phyloP scores from a whole-genome alignment of 2,113 vertebrate genomes.

The Setophaga coronata region DNA sequence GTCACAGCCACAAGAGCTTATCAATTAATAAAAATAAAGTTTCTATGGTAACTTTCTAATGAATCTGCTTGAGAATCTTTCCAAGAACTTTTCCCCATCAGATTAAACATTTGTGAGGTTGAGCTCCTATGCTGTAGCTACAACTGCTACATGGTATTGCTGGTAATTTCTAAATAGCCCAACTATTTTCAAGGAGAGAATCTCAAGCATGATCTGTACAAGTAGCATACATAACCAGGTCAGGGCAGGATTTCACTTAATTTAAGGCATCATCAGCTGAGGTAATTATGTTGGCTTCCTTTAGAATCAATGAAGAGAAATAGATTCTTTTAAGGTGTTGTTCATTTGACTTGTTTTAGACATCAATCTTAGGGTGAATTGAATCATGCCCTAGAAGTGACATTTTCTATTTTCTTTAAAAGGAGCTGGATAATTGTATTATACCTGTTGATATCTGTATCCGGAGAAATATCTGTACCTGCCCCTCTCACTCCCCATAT shows the following conservation, averaged over 20 bases:
- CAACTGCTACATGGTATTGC: not conserved
- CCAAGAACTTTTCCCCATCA: not conserved
- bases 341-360: not conserved
- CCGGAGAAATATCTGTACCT: not conserved
- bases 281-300: not conserved
- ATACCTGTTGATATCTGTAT: not conserved
- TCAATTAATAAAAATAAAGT: not conserved
- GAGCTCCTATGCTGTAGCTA: not conserved
- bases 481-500: not conserved
- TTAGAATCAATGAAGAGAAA: not conserved
- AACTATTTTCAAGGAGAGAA: not conserved
- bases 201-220: not conserved
- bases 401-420: not conserved
- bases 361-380: not conserved
- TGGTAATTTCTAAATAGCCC: not conserved
- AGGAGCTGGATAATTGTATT: not conserved
- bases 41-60: conserved; percentile 4
- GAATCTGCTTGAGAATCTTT: not conserved
- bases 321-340: not conserved
- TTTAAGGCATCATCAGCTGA: not conserved
- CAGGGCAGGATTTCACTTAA: not conserved
- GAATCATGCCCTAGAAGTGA: not conserved
- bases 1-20: not conserved
- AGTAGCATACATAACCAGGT: not conserved
- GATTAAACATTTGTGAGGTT: not conserved